Evolutionary conservation across 2,888 invertebrate genomes (phyloP).

Genomic region (Dorcus hopei): DNA sequence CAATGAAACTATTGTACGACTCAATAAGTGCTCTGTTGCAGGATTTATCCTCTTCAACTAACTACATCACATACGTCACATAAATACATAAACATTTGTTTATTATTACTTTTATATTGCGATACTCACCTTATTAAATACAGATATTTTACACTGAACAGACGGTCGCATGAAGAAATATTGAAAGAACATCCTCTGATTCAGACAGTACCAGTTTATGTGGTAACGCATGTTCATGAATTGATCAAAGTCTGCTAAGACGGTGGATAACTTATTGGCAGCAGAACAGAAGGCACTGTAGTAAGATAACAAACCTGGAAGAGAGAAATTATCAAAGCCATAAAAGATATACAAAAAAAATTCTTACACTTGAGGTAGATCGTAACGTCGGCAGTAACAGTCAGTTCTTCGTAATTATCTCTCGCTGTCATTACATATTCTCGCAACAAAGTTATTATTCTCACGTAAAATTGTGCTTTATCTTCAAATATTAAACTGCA

Average conservation of each 20-base stretch:
- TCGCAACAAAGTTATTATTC: slow-evolving; percentile 60
- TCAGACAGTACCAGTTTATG: slow-evolving; percentile 65
- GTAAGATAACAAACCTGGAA: slow-evolving; percentile 57
- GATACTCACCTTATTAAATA: slow-evolving; percentile 35
- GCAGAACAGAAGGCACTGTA: slow-evolving; percentile 62
- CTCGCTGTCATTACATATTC: slow-evolving; percentile 65
- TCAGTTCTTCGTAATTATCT: slow-evolving; percentile 40
- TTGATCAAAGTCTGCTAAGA: slow-evolving; percentile 59
- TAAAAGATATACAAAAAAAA: background rate
- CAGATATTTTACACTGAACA: slow-evolving; percentile 36
- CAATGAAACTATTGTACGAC: slow-evolving; percentile 23
- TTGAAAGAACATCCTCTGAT: slow-evolving; percentile 61
- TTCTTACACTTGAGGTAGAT: slow-evolving; percentile 34
- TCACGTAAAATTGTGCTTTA: slow-evolving; percentile 56
- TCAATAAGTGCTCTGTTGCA: slow-evolving; percentile 21
- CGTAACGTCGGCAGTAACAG: slow-evolving; percentile 18
- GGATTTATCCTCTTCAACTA: slow-evolving; percentile 22
- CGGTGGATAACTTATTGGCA: slow-evolving; percentile 56
- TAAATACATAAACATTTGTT: background rate
- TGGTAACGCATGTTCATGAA: slow-evolving; percentile 61
- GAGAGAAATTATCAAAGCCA: slow-evolving; percentile 7
- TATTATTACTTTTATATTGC: background rate
- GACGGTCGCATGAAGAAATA: slow-evolving; percentile 41
- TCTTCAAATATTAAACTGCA: slow-evolving; percentile 42
- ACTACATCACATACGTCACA: slow-evolving; percentile 8